A percentile compares a stretch with the other conserved stretches of the same genome.
These are phyloP conservation scores for Tribolium freemani DNA, from an alignment of 2,888 invertebrate species.

Conservation along the genomic window DNA sequence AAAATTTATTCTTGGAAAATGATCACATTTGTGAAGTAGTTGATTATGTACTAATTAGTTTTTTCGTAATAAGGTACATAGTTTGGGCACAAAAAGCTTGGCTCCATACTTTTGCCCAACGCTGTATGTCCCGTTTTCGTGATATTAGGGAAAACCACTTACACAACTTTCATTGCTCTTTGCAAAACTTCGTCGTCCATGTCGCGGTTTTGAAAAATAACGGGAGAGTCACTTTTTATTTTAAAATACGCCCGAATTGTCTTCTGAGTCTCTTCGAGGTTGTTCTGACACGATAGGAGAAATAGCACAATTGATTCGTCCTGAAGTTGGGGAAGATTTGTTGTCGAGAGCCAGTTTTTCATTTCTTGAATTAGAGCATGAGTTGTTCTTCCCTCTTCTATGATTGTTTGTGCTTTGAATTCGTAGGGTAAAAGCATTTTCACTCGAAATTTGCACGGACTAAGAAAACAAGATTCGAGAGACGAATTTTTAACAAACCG, in stretches of 20 bases:
- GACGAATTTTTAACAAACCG: neutral
- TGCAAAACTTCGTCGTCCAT: slow-evolving; percentile 37
- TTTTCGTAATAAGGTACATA: no score
- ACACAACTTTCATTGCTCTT: slow-evolving; percentile 40
- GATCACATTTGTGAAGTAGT: no score
- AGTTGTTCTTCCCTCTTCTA: slow-evolving; percentile 33
- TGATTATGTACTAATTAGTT: no score
- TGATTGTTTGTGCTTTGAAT: slow-evolving; percentile 31
- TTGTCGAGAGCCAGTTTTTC: slow-evolving; percentile 35
- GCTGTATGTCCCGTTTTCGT: no score
- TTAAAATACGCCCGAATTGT: slow-evolving; percentile 38
- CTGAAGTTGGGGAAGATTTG: slow-evolving; percentile 33
- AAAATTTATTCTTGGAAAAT: no score
- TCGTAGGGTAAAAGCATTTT: slow-evolving; percentile 8
- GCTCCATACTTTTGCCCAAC: no score
- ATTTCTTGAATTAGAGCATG: slow-evolving; percentile 36
- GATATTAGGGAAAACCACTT: no score
- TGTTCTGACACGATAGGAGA: slow-evolving; percentile 42
- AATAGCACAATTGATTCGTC: slow-evolving; percentile 43
- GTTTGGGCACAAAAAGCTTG: no score
- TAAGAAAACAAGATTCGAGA: neutral
- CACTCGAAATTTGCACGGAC: neutral
- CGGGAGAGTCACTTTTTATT: slow-evolving; percentile 38
- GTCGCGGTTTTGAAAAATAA: slow-evolving; percentile 42
- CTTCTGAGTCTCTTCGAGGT: slow-evolving; percentile 35